phyloP scores from a whole-genome alignment of 2,888 invertebrate genomes.

The Eristalis tenax region DNA sequence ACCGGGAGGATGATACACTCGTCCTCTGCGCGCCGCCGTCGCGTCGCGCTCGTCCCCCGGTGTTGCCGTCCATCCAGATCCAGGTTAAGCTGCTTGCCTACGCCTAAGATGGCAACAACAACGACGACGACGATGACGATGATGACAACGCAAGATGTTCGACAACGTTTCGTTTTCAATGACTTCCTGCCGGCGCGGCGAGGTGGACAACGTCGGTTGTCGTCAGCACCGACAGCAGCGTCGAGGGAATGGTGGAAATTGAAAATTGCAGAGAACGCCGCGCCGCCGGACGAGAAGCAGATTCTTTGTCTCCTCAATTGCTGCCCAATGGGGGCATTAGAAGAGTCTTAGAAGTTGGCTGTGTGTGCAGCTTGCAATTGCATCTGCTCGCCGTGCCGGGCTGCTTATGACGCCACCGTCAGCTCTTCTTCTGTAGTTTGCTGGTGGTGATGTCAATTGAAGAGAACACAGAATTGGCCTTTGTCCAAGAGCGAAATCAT shows the following conservation, averaged over 20 bases:
- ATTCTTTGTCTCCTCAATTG: slow-evolving; percentile 59
- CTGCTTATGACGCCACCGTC: slow-evolving; percentile 18
- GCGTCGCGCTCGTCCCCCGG: not conserved
- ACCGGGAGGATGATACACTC: slow-evolving; percentile 46
- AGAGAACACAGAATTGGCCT: not conserved
- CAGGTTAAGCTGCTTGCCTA: slow-evolving; percentile 58
- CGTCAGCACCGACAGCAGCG: not conserved
- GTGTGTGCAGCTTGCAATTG: slow-evolving; percentile 17
- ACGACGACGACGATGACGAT: slow-evolving; percentile 27
- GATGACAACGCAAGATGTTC: slow-evolving; percentile 50
- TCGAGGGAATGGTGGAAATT: slow-evolving; percentile 17
- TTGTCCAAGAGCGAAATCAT: not conserved
- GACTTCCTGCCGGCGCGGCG: slow-evolving; percentile 62
- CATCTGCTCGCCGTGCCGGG: slow-evolving; percentile 13
- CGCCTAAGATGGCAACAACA: not conserved
- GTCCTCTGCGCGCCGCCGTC: not conserved
- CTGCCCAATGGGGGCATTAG: slow-evolving; percentile 42
- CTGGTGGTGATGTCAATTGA: slow-evolving; percentile 29
- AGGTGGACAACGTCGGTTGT: slow-evolving; percentile 16
- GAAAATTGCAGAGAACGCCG: slow-evolving; percentile 41
- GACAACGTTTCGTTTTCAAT: slow-evolving; percentile 68
- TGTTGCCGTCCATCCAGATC: not conserved
- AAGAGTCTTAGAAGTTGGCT: slow-evolving; percentile 17
- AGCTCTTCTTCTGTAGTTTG: slow-evolving; percentile 19
- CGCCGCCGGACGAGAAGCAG: slow-evolving; percentile 35